Percentiles rank a stretch among this genome's conserved stretches.
Evolutionary conservation across 2,797 vertebrate species (phyloP).

Genomic region (Gallirallus australis): DNA sequence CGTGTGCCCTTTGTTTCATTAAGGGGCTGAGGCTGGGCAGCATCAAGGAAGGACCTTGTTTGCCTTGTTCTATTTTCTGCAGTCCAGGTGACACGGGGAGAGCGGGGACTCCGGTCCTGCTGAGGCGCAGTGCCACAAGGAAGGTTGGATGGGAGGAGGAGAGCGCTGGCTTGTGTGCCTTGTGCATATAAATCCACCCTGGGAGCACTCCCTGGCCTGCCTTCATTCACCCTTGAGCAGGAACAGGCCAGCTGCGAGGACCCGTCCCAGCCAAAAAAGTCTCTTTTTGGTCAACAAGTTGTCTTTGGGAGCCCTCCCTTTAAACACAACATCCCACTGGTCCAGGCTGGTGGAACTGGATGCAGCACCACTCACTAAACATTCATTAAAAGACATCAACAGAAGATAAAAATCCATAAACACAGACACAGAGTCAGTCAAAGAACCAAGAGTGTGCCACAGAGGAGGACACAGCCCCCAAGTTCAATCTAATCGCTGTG

Average conservation of each 20-base stretch:
- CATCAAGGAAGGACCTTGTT: background rate
- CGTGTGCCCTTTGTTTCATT: background rate
- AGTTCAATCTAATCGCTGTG: rapidly evolving
- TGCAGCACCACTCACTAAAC: background rate
- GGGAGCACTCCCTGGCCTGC: background rate
- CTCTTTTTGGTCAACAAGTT: background rate
- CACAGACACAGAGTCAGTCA: rapidly evolving
- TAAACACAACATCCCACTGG: rapidly evolving
- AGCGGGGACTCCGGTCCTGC: background rate
- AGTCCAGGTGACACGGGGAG: rapidly evolving
- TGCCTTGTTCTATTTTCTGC: background rate
- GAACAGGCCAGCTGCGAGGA: background rate
- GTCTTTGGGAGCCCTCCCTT: background rate
- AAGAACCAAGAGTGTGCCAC: background rate
- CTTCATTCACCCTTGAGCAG: background rate
- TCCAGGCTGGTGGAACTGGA: background rate
- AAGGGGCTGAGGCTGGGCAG: background rate
- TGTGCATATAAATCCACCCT: background rate
- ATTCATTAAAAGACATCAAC: background rate
- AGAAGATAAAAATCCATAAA: background rate
- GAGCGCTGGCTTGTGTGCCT: background rate
- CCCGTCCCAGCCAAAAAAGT: background rate
- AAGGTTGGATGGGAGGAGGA: background rate
- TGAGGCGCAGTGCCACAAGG: background rate
- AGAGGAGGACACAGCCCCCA: background rate